Evolutionary conservation across 2,113 vertebrate genomes (phyloP).

Genomic region (Heterocephalus glaber): DNA sequence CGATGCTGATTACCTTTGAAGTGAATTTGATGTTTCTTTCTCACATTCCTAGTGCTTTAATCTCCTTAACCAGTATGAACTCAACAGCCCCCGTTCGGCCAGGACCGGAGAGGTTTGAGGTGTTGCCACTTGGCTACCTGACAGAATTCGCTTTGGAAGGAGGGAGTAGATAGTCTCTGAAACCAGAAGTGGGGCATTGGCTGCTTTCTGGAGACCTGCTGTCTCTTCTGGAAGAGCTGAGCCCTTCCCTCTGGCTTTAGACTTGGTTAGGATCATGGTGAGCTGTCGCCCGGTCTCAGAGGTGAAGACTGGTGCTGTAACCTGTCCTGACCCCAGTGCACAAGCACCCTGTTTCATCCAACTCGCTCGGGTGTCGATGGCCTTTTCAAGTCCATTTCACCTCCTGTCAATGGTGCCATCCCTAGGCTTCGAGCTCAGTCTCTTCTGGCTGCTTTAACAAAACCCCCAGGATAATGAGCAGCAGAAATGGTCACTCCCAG

Average conservation of each 20-base stretch:
- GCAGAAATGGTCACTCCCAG: not conserved
- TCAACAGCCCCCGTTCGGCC: accelerated
- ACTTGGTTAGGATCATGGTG: not conserved
- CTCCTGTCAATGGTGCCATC: accelerated
- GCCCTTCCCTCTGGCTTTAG: not conserved
- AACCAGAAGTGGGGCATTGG: not conserved
- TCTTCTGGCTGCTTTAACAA: not conserved
- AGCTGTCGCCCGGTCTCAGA: not conserved
- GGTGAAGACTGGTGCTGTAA: accelerated
- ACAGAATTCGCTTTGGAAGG: not conserved
- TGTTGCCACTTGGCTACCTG: not conserved
- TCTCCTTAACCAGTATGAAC: not conserved
- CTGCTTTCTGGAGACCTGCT: not conserved
- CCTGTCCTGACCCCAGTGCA: not conserved
- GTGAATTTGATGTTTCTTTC: not conserved
- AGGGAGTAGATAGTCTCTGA: not conserved
- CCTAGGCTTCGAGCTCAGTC: not conserved
- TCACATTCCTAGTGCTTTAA: not conserved
- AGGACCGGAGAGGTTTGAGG: too few species aligned
- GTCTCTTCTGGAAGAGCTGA: not conserved
- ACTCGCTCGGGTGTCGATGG: not conserved
- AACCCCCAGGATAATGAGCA: not conserved
- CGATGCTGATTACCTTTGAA: not conserved
- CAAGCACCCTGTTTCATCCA: not conserved
- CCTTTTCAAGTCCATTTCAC: not conserved